Conservation (phyloP, 2,797 vertebrate species). For the Hyperoplus lanceolatus region DNA sequence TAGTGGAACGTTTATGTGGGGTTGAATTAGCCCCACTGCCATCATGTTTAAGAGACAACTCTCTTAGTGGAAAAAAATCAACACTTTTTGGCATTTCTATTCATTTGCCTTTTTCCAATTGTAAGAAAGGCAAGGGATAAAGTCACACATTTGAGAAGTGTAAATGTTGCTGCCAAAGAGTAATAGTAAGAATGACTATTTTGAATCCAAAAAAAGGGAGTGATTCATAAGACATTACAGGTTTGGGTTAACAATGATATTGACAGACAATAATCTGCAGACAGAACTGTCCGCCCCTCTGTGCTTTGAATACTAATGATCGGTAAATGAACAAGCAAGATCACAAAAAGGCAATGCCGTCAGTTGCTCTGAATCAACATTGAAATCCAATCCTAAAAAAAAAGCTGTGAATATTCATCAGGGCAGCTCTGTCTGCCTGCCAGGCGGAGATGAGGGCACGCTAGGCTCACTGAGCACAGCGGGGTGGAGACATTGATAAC, state of each 20-base stretch:
- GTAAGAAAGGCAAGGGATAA: neutral
- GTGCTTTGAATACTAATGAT: constrained; percentile 47
- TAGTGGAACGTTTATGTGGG: neutral
- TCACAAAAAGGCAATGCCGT: constrained; percentile 26
- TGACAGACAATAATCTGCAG: neutral
- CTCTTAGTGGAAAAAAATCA: neutral
- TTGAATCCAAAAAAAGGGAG: neutral
- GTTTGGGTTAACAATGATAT: neutral
- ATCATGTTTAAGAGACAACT: neutral
- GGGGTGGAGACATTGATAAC: constrained; percentile 12
- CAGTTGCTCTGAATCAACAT: constrained; percentile 33
- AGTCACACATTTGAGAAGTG: neutral
- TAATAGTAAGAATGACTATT: constrained; percentile 6
- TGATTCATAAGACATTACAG: neutral
- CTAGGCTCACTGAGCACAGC: constrained; percentile 27
- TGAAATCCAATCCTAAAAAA: constrained; percentile 5
- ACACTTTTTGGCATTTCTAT: neutral
- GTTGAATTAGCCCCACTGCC: neutral
- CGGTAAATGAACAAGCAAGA: constrained; percentile 18
- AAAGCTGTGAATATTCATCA: constrained; percentile 56
- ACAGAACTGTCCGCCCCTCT: neutral
- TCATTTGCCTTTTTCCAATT: neutral
- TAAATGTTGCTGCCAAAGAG: neutral
- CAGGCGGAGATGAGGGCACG: constrained; percentile 23
- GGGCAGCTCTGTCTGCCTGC: constrained; percentile 17